Base-by-base conservation (phyloP, 2,888 invertebrate genomes). In the Idaea dimidiata region DNA sequence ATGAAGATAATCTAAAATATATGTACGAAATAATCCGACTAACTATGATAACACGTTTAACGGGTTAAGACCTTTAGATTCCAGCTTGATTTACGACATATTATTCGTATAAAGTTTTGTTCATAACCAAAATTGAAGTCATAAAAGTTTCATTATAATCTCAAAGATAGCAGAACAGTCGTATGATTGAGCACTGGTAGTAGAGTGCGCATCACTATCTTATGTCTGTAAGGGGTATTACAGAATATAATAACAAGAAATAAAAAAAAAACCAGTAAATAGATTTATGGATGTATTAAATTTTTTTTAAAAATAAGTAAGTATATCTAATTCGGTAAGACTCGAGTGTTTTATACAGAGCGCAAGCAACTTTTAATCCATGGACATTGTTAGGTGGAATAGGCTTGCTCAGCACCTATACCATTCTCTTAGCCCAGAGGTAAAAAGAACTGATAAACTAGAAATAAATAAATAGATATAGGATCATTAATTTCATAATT, bases 91-190 rank as follows among this genome's bases (percentile, higher is more conserved):
- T 43, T 43, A 43, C 43, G 43, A 43, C 43, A 43, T 43, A 43
- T 43, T 79, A 81, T 79, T 73, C 70, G 62, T 66, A 65, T 68
- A 71, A 75, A 78, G 74, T 72, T 79, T 77, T 79, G 81, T 84
- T 83, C 73, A 77, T 80, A 88, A 81, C 79, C 72, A 80, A 80
- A 81, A 86, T 81, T 80, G 77, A 83, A 86, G 84, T 80, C 79
- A 84, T 89, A 89, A 90, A 91, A 89, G 83, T 89, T 89, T 90
- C 89, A 86, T 89, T 89, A 87, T 89, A 89, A 90, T 87, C 84
- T 86, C 77, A 76, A 77, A 88, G 88, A 90, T 90, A 90, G 83
- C 83, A 80, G 83, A 83, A 86, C 88, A 84, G 89, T 89, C 82
- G 82, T 89, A 82, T 86, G 87, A 88, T 87, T 88, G 88, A 89